Percentiles rank a stretch among this genome's conserved stretches.
Conservation (phyloP, 2,888 invertebrate species). For the Dendrolimus pini region DNA sequence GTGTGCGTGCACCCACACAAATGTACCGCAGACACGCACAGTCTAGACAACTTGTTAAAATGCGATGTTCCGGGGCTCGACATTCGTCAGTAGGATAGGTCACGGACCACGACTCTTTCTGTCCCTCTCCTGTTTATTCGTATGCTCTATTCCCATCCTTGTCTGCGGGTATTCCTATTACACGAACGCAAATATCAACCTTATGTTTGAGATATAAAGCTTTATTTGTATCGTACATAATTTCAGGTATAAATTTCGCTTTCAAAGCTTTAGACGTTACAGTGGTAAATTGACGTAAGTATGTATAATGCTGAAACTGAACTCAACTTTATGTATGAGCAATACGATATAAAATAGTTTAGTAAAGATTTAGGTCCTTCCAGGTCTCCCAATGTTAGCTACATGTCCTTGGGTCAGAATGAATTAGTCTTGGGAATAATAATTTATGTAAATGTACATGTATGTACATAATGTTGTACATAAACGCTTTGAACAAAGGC, state of each 20-base stretch:
- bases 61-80: slow-evolving; percentile 71
- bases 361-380: slow-evolving; percentile 36
- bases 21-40: slow-evolving; percentile 32
- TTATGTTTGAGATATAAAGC: not conserved
- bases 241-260: slow-evolving; percentile 72
- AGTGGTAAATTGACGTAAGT: slow-evolving; percentile 33
- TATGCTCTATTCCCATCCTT: slow-evolving; percentile 28
- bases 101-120: slow-evolving; percentile 61
- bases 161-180: slow-evolving; percentile 8
- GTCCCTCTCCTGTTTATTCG: slow-evolving; percentile 39
- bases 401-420: slow-evolving; percentile 68
- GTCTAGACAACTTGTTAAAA: slow-evolving; percentile 73
- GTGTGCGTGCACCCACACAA: slow-evolving; percentile 27
- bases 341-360: slow-evolving; percentile 21
- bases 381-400: slow-evolving; percentile 43
- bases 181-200: not conserved
- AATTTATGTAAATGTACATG: slow-evolving; percentile 69
- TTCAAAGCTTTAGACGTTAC: slow-evolving; percentile 48
- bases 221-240: not conserved
- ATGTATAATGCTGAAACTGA: slow-evolving; percentile 8
- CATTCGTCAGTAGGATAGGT: slow-evolving; percentile 76
- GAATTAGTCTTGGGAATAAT: slow-evolving; percentile 73
- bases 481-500: slow-evolving; percentile 16
- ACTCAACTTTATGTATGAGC: slow-evolving; percentile 6
- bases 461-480: slow-evolving; percentile 33